These are phyloP conservation scores for Lethrus apterus DNA, from an alignment of 1,140 invertebrate species.

Conservation along the genomic window DNA sequence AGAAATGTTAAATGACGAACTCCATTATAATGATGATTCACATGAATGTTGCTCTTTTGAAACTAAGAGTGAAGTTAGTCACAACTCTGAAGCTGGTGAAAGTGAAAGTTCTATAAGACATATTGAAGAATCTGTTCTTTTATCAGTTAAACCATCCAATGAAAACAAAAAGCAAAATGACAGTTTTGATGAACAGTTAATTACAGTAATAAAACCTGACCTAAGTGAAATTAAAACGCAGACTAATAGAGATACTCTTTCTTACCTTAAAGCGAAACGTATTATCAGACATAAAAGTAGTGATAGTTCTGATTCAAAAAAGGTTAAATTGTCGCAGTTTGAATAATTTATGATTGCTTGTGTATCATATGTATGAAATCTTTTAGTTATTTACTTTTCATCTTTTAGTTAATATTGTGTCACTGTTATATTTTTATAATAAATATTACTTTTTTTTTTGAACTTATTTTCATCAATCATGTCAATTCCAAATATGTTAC, in stretches of 20 bases:
- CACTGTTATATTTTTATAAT: too few species aligned
- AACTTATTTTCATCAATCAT: too few species aligned
- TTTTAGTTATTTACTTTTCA: too few species aligned
- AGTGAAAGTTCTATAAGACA: background rate
- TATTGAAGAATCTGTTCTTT: conserved; percentile 6
- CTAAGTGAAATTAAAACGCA: conserved; percentile 30
- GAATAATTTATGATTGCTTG: too few species aligned
- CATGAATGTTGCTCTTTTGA: background rate
- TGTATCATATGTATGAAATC: too few species aligned
- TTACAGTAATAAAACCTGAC: conserved; percentile 26
- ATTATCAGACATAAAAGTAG: conserved; percentile 33
- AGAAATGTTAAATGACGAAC: conserved; percentile 13
- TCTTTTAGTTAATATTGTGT: too few species aligned
- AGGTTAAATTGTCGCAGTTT: conserved; percentile 17
- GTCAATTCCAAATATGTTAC: too few species aligned
- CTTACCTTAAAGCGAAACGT: conserved; percentile 37
- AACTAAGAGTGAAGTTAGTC: conserved; percentile 1
- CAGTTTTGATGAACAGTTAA: conserved; percentile 20
- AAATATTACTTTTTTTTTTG: too few species aligned
- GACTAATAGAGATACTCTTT: conserved; percentile 33
- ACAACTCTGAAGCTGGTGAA: conserved; percentile 13
- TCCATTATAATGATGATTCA: too few species aligned
- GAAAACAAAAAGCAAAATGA: conserved; percentile 17
- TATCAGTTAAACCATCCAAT: conserved; percentile 21
- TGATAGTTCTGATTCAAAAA: conserved; percentile 20